phyloP scores from a whole-genome alignment of 2,797 vertebrate genomes.

The Brachymystax lenok region DNA sequence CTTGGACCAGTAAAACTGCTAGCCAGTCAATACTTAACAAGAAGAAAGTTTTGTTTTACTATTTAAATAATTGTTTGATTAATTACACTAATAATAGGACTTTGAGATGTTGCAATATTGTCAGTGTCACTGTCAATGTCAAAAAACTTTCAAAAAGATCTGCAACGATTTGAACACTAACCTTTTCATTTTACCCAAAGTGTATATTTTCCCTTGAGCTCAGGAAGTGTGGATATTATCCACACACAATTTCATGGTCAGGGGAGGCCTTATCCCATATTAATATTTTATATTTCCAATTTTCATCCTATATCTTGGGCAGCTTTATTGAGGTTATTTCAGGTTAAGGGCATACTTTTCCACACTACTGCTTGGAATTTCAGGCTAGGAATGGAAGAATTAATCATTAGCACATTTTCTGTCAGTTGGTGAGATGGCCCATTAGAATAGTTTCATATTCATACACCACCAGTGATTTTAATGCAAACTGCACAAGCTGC shows the following conservation, averaged over 20 bases:
- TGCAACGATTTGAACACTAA: no score
- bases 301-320: neutral
- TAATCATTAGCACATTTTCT: neutral
- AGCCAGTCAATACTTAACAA: neutral
- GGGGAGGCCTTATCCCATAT: neutral
- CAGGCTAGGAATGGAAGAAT: neutral
- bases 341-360: neutral
- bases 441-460: neutral
- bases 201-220: no score
- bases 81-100: neutral
- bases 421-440: neutral
- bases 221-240: neutral
- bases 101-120: neutral
- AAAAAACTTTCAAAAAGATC: neutral
- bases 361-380: neutral
- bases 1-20: conserved; percentile 2
- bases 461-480: neutral
- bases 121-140: neutral
- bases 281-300: neutral
- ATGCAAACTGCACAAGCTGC: neutral
- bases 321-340: neutral
- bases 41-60: neutral
- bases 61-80: neutral
- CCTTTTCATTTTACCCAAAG: neutral
- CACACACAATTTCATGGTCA: neutral